Base-by-base conservation (phyloP, 2,113 vertebrate species). In the Desmodus rotundus region DNA sequence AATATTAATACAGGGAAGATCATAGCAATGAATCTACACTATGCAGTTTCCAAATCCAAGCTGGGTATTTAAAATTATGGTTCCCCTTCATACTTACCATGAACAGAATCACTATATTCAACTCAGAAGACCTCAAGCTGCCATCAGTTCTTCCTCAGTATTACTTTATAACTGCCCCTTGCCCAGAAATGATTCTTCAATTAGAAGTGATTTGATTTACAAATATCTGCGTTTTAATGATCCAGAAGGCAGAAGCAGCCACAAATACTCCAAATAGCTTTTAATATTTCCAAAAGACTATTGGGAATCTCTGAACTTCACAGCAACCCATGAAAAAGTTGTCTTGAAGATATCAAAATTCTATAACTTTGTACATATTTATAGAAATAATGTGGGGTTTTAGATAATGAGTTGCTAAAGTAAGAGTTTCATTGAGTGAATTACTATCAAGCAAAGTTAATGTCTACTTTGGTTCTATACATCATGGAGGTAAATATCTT, bases 401-500 rank as follows among this genome's bases (percentile, higher is more conserved):
- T 88, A 90, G n/a, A n/a, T 73, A 87, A 43, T 85, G 41, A 87
- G 67, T 43, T 80, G 36, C 33, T 28, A 6, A 93, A 78, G 54
- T 91, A 86, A 92, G 70, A 61, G 54, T 80, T 96, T 61, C 72
- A 16, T 72, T 68, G 16, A 90, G 4, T 52, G 43, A 85, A 36
- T 90, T 96, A 47, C 28, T 68, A 87, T 65, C 33, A 47, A 72
- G 11, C 38, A 78, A 61, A 93, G 26, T 20, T 84, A 80, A 89
- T 81, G 26, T 87, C 63, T 58, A 43, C 31, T 90, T 74, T 90
- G 38, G n/a, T 61, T 90, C 43, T 86, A 17, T 88, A 84, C 78
- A 83, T 91, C 84, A 89, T 36, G 26, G 36, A 91, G 91, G 93
- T 74, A 92, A 96, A 78, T 84, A 83, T 56, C 26, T 77, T 95